Evolutionary conservation across 2,888 invertebrate genomes (phyloP).

Genomic region (Trissonchulus latispiculum): DNA sequence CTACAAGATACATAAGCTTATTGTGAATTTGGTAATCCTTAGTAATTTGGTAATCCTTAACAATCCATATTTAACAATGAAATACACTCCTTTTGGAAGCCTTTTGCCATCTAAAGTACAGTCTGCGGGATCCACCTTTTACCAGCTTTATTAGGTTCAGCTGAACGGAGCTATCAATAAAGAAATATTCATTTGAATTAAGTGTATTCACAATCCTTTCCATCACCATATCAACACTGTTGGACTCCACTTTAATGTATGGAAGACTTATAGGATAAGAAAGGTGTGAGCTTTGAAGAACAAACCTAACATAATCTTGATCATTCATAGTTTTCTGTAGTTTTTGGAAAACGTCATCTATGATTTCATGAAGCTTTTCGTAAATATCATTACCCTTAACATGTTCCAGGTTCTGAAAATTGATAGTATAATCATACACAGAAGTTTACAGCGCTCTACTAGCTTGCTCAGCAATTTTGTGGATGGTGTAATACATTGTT

Average conservation of each 20-base stretch:
- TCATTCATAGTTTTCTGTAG: not conserved
- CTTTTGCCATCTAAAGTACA: too few relatives aligned
- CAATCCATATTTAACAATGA: too few relatives aligned
- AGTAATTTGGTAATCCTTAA: too few relatives aligned
- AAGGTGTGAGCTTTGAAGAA: not conserved
- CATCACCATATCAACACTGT: constrained; percentile 1
- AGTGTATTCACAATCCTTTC: not conserved
- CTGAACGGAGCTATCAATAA: not conserved
- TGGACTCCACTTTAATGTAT: not conserved
- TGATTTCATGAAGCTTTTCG: not conserved
- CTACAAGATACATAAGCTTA: too few relatives aligned
- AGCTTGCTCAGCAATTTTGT: too few relatives aligned
- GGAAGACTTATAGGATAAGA: constrained; percentile 17
- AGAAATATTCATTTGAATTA: constrained; percentile 6
- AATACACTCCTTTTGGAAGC: not conserved
- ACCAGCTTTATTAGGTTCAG: not conserved
- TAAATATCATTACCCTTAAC: not conserved
- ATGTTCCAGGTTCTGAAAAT: not conserved
- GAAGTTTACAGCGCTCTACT: not conserved
- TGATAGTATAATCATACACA: not conserved
- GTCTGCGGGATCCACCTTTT: too few relatives aligned
- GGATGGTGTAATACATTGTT: too few relatives aligned
- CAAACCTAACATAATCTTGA: constrained; percentile 8
- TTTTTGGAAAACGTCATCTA: not conserved
- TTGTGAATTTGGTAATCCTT: too few relatives aligned